A percentile compares a stretch with the other conserved stretches of the same genome.
Evolutionary conservation across 2,888 invertebrate genomes (phyloP).

Genomic region (Brachyptera risi): DNA sequence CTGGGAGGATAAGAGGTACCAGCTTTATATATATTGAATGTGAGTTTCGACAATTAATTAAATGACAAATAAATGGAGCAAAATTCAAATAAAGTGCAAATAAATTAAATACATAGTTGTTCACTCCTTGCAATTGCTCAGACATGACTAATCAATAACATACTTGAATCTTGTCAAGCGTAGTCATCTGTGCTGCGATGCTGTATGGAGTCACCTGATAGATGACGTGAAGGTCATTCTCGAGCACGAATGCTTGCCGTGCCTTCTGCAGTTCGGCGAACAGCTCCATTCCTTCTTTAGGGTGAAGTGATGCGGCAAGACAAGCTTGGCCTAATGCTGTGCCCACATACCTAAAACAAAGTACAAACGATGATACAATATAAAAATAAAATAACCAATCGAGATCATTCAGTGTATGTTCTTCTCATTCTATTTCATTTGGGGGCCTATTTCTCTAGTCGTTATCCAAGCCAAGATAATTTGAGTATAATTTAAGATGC

Average conservation of each 20-base stretch:
- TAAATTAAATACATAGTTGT: too few relatives aligned
- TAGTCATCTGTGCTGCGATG: slow-evolving; percentile 71
- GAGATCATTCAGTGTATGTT: background rate
- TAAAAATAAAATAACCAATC: background rate
- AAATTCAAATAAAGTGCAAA: too few relatives aligned
- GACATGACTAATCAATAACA: too few relatives aligned
- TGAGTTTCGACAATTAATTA: too few relatives aligned
- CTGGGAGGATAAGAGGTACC: slow-evolving; percentile 10
- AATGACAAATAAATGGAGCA: too few relatives aligned
- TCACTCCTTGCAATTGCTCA: too few relatives aligned
- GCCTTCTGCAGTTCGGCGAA: slow-evolving; percentile 89
- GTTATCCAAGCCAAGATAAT: too few relatives aligned
- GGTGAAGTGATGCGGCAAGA: slow-evolving; percentile 88
- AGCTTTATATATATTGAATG: too few relatives aligned
- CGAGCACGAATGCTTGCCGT: slow-evolving; percentile 83
- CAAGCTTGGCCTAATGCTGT: slow-evolving; percentile 91
- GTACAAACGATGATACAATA: background rate
- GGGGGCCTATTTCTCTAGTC: too few relatives aligned
- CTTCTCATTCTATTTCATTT: too few relatives aligned
- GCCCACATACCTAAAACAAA: slow-evolving; percentile 50
- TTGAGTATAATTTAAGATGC: too few relatives aligned
- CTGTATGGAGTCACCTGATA: slow-evolving; percentile 90
- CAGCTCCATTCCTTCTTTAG: slow-evolving; percentile 84
- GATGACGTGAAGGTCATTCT: slow-evolving; percentile 91
- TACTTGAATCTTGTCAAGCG: slow-evolving; percentile 69